A percentile compares a stretch with the other conserved stretches of the same genome.
These are phyloP conservation scores for Cheirogaleus medius DNA, from an alignment of 2,113 vertebrate species.

Conservation along the genomic window DNA sequence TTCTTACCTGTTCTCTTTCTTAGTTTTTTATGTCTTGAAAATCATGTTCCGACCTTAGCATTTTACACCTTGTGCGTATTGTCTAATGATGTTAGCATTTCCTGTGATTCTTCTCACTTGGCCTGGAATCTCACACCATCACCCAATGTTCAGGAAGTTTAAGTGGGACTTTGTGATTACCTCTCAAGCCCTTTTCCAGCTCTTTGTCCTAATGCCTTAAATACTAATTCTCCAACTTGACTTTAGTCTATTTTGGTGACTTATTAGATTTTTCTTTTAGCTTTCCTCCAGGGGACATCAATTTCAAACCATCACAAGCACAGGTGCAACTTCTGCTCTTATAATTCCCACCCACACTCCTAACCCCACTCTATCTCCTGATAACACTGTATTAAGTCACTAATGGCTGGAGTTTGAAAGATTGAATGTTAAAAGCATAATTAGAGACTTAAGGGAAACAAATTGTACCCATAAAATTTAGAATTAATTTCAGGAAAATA, in stretches of 20 bases:
- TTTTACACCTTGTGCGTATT: not conserved
- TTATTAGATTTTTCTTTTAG: constrained; percentile 69
- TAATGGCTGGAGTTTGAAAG: constrained; percentile 75
- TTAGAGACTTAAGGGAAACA: constrained; percentile 81
- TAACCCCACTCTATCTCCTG: constrained; percentile 65
- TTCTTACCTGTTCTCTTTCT: not conserved
- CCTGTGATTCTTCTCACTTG: not conserved
- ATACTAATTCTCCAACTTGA: constrained; percentile 65
- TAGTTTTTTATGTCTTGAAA: not conserved
- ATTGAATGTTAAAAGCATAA: constrained; percentile 80
- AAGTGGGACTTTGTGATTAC: constrained; percentile 58
- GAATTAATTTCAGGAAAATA: constrained; percentile 80
- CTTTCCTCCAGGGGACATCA: constrained; percentile 77
- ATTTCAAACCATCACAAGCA: constrained; percentile 67
- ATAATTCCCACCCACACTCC: constrained; percentile 71
- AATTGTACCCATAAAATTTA: constrained; percentile 80
- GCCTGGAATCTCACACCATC: not conserved
- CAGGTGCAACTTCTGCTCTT: constrained; percentile 71
- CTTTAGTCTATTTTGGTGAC: constrained; percentile 73
- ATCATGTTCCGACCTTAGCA: not conserved
- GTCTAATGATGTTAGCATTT: not conserved
- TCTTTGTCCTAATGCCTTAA: constrained; percentile 73
- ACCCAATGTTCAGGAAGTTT: not conserved
- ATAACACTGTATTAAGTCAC: constrained; percentile 75
- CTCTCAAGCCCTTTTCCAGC: constrained; percentile 34